Evolutionary conservation across 1,140 invertebrate species (phyloP), one percentile per base, ranked within the genome.

Genomic region (Littorina saxatilis): DNA sequence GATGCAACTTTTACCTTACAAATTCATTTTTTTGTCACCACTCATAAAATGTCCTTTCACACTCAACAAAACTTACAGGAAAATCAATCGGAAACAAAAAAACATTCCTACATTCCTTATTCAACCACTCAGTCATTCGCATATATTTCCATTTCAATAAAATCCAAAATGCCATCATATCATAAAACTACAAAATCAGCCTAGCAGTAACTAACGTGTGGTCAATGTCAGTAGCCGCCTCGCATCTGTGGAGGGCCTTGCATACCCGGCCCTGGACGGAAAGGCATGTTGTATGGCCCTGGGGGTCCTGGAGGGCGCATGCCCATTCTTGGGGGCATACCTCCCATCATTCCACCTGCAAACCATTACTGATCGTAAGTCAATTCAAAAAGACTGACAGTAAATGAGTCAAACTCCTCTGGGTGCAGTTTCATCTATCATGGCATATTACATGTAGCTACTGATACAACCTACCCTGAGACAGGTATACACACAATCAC

Each of bases 201-300:
- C 29, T 35, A 32, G 35, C 76, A 43, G 39, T 27, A 58, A 78
- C 76, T 78, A 78, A 78, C 76, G 39, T 78, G 76, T 29, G 15
- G n/a, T 15, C 35, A 29, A 27, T 23, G 39, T 66, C 39, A 78
- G 52, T 63, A 78, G 76, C 76, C 39, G 37, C 76, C 55, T 29
- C 55, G 76, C 76, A 78, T 78, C 40, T 73, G 70, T 63, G 76
- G 76, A 37, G 47, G 74, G 35, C 76, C 58, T 13, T 61, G 76
- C 76, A 78, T 78, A 58, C 76, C 76, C 23, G 76, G 76, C 29
- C 76, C 76, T 13, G 76, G 76, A 27, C 76, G 76, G 58, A 78
- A 78, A 13, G 55, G 76, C 76, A 78, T 78, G 76, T 78, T 78
- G 76, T 40, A 78, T 32, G 52, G 76, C 5, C 76, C 76, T 63